Evolutionary conservation across 2,113 vertebrate species (phyloP), one percentile per base, ranked within the genome.

Genomic region (Tyto alba): DNA sequence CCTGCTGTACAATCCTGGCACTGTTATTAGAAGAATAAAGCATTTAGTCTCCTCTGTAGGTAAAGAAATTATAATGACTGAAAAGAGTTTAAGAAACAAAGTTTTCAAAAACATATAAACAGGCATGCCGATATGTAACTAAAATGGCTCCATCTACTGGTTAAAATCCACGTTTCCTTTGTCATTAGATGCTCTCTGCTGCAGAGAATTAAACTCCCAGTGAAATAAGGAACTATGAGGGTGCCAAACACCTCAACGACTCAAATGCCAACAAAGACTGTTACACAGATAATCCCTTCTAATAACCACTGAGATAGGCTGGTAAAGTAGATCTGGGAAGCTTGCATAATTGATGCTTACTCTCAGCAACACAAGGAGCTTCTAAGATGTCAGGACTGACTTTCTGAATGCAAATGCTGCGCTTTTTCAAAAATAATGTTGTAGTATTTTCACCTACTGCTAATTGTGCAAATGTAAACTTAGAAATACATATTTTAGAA

Each of bases 141-240:
- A 21, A 92, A 80, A 62, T 25, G 82, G 91, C 88, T 94, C 87
- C 92, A 96, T 91, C 96, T 97, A 80, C 77, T 71, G 96, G 95
- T 55, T 48, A 79, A 79, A 95, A 89, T 9, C 89, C 2, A 19
- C 11, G 41, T 56, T 60, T 84, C 52, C 11, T 50, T 43, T 56
- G 29, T 29, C 77, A 52, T 1, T 7, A 75, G 27, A 34, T 4
- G 0, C 16, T 40, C 16, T 30, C 57, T 3, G 64, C 21, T 11
- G 30, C 36, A 75, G 36, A 69, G 36, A 84, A 63, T 38, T 86
- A 47, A 86, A 74, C 60, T 89, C 45, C 45, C 50, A 69, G 9
- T 25, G 53, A 84, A 92, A 84, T 22, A 38, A 83, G 45, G 26
- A 84, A 62, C 47, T 52, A n/a, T 0, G n/a, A 80, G 16, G 6